Conservation (phyloP, 2,888 invertebrate species). For the Junonia oenone region DNA sequence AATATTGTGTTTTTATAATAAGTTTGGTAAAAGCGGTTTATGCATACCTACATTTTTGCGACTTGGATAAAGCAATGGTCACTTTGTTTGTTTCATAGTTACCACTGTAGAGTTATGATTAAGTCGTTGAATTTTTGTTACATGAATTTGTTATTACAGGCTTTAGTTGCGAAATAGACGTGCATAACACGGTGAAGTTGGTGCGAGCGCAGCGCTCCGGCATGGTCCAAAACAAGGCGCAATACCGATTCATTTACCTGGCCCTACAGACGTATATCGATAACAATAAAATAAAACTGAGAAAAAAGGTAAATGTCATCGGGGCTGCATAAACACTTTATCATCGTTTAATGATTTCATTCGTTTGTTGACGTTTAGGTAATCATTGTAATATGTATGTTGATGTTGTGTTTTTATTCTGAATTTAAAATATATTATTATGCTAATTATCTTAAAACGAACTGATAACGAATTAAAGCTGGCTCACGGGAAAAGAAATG, state of each 20-base stretch:
- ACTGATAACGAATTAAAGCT: too few relatives aligned
- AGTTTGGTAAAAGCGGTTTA: too few relatives aligned
- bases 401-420: too few relatives aligned
- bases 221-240: conserved; percentile 98
- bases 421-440: too few relatives aligned
- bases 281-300: conserved; percentile 50
- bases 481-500: too few relatives aligned
- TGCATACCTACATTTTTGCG: background rate
- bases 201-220: conserved; percentile 96
- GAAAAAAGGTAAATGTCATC: conserved; percentile 36
- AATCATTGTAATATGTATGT: too few relatives aligned
- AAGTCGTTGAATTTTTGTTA: background rate
- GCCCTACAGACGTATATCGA: conserved; percentile 95
- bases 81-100: background rate
- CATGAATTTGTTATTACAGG: conserved; percentile 54
- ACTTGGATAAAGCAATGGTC: background rate
- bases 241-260: conserved; percentile 98
- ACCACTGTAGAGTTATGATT: background rate
- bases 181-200: conserved; percentile 95
- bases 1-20: background rate
- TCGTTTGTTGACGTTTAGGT: too few relatives aligned
- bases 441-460: too few relatives aligned
- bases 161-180: conserved; percentile 96
- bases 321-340: background rate
- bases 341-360: background rate